Conservation (phyloP, 2,888 invertebrate genomes). For the Drosophila nr. fundita region DNA sequence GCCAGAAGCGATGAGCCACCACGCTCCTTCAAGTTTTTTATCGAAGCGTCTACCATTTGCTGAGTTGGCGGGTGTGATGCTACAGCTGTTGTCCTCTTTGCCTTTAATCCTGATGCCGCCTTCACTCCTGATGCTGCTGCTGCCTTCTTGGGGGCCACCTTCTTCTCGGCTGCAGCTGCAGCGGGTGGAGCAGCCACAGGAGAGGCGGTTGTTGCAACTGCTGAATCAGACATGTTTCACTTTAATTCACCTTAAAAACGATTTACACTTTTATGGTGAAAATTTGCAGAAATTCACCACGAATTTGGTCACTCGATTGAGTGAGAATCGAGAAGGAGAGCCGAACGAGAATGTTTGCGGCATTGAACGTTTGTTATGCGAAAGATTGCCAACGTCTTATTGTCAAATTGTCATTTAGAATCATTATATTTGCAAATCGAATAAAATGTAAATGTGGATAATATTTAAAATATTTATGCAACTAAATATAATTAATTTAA, state of each 20-base stretch:
- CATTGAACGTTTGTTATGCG: too few relatives aligned
- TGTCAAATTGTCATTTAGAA: too few relatives aligned
- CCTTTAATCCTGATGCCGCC: slow-evolving; percentile 21
- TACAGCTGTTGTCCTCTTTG: slow-evolving; percentile 26
- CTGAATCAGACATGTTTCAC: slow-evolving; percentile 47
- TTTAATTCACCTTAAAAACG: slow-evolving; percentile 21
- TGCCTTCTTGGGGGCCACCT: slow-evolving; percentile 39
- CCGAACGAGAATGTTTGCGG: too few relatives aligned
- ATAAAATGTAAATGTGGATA: too few relatives aligned
- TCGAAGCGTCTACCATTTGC: slow-evolving; percentile 57
- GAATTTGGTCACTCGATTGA: too few relatives aligned
- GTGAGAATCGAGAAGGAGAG: too few relatives aligned
- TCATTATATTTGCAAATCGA: too few relatives aligned
- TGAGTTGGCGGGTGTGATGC: slow-evolving; percentile 52
- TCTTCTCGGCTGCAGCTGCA: slow-evolving; percentile 36
- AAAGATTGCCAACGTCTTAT: too few relatives aligned
- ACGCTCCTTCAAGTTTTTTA: slow-evolving; percentile 54
- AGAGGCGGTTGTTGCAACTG: slow-evolving; percentile 45
- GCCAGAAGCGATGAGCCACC: slow-evolving; percentile 59
- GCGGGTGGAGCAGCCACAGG: slow-evolving; percentile 42
- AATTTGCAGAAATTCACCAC: background rate
- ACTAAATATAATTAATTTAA: too few relatives aligned
- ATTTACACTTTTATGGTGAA: slow-evolving; percentile 7
- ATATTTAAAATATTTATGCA: too few relatives aligned
- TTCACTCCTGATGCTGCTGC: background rate